phyloP scores from a whole-genome alignment of 1,140 invertebrate genomes.

The Eumeta japonica region DNA sequence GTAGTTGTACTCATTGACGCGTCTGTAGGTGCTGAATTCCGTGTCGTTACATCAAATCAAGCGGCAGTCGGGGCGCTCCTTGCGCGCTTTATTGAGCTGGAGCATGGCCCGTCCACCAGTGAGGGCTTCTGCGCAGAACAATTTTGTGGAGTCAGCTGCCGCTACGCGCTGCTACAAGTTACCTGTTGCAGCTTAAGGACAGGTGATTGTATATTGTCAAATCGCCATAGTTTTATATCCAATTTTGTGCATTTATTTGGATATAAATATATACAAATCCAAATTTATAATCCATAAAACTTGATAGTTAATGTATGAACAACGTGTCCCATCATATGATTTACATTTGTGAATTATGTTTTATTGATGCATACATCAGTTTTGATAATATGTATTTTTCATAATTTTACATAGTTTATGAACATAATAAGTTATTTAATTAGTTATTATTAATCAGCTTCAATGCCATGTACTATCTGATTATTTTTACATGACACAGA shows the following conservation, averaged over 20 bases:
- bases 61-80: constrained; percentile 87
- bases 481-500: too few species aligned
- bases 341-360: background rate
- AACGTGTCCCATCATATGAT: too few species aligned
- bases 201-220: constrained; percentile 70
- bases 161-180: constrained; percentile 96
- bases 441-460: too few species aligned
- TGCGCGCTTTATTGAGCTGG: constrained; percentile 92
- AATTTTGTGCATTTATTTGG: background rate
- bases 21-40: constrained; percentile 87
- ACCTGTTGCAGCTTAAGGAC: constrained; percentile 97
- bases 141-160: constrained; percentile 97
- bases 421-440: too few species aligned
- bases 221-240: background rate
- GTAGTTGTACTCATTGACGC: too few species aligned
- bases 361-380: too few species aligned
- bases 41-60: constrained; percentile 98
- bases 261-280: constrained; percentile 1
- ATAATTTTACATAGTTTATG: too few species aligned
- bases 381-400: too few species aligned
- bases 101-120: constrained; percentile 84
- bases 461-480: too few species aligned
- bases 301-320: too few species aligned
- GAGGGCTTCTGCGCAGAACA: constrained; percentile 93
- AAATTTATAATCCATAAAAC: background rate